A percentile compares a stretch with the other conserved stretches of the same genome.
Conservation (phyloP, 1,140 invertebrate genomes). For the Trichogramma pretiosum region DNA sequence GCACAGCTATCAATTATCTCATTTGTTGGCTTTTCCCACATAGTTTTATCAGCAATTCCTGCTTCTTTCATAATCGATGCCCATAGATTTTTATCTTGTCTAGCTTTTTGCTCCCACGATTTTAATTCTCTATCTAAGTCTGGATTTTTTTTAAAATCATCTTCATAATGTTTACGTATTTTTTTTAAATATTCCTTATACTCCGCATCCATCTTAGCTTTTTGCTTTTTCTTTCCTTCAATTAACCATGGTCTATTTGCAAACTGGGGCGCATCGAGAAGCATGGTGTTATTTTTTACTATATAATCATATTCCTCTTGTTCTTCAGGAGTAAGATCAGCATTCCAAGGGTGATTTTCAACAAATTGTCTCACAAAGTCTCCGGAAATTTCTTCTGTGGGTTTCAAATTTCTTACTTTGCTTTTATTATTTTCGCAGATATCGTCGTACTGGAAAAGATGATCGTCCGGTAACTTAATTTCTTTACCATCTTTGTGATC, state of each 20-base stretch:
- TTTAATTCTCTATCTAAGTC: not conserved
- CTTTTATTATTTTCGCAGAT: too few relatives aligned
- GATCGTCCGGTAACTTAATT: too few relatives aligned
- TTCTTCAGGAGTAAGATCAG: conserved; percentile 13
- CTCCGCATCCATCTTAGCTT: not conserved
- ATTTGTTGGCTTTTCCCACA: not conserved
- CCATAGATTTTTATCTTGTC: not conserved
- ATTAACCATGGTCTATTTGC: conserved; percentile 6
- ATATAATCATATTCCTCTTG: conserved; percentile 16
- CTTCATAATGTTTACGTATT: conserved; percentile 3
- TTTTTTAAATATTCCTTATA: not conserved
- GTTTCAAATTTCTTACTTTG: conserved; percentile 3
- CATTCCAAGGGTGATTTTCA: conserved; percentile 15
- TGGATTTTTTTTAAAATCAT: not conserved
- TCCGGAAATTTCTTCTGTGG: not conserved
- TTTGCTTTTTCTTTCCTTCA: not conserved
- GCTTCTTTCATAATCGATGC: not conserved
- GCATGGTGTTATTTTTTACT: conserved; percentile 3
- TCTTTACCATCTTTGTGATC: too few relatives aligned
- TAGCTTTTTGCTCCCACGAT: not conserved
- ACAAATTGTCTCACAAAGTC: conserved; percentile 9
- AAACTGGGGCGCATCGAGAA: conserved; percentile 1
- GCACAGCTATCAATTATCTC: not conserved
- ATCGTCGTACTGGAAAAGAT: too few relatives aligned
- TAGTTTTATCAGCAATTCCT: conserved; percentile 9